A percentile compares a stretch with the other conserved stretches of the same genome.
These are phyloP conservation scores for Orthosia gothica DNA, from an alignment of 2,888 invertebrate genomes.

Conservation along the genomic window DNA sequence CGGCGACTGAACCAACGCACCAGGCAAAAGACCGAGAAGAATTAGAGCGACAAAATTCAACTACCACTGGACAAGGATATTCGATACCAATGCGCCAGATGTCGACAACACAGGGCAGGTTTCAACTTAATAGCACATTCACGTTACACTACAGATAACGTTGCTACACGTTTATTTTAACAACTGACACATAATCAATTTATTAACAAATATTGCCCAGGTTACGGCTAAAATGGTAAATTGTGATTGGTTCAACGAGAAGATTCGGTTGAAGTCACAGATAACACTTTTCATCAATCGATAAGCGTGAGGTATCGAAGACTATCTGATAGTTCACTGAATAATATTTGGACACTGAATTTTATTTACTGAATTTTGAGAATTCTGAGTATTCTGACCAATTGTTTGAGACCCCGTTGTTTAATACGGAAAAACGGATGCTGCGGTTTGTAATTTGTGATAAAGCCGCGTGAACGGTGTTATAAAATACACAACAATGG, in stretches of 20 bases:
- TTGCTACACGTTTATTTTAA: constrained; percentile 46
- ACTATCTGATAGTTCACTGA: constrained; percentile 53
- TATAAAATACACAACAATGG: constrained; percentile 37
- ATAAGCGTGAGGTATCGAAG: constrained; percentile 68
- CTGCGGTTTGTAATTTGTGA: constrained; percentile 61
- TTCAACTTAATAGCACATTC: constrained; percentile 76
- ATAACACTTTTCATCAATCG: constrained; percentile 68
- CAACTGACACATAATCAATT: constrained; percentile 45
- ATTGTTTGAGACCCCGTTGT: constrained; percentile 66
- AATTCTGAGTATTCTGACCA: constrained; percentile 35
- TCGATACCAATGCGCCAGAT: constrained; percentile 88
- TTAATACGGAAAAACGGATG: constrained; percentile 73
- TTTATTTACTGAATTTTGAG: constrained; percentile 6
- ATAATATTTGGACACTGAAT: constrained; percentile 23
- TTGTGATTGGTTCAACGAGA: constrained; percentile 73
- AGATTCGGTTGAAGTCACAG: constrained; percentile 73
- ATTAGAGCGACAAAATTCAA: constrained; percentile 91
- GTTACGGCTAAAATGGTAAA: constrained; percentile 61
- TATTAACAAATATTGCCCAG: constrained; percentile 64
- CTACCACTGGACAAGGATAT: constrained; percentile 87
- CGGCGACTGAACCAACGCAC: constrained; percentile 78
- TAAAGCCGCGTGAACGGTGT: constrained; percentile 57
- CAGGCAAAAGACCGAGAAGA: constrained; percentile 85
- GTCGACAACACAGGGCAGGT: constrained; percentile 85
- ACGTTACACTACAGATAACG: constrained; percentile 46